Base-by-base conservation (phyloP, 1,140 invertebrate species). In the Dufourea novaeangliae region DNA sequence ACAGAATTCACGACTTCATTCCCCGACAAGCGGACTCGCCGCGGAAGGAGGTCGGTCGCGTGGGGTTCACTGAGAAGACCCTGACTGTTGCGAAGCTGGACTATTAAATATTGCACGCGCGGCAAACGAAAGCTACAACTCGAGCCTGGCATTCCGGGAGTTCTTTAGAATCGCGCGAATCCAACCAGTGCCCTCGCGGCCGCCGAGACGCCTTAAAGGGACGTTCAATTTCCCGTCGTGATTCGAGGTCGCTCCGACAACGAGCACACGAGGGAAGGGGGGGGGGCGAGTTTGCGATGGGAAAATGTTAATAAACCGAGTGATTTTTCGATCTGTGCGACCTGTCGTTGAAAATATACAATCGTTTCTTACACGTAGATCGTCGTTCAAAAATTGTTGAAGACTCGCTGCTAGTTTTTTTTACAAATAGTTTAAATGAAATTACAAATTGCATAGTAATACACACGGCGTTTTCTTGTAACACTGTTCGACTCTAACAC, bases 91-190 rank as follows among this genome's bases (percentile, higher is more conserved):
- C 67, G 52, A 10, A 77, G 68, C 56, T 71, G 41, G 68, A 71
- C 44, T 77, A 77, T 77, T 77, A 77, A 77, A 77, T 77, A 77
- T 77, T 77, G 46, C 75, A 77, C 64, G n/a, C 75, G 75, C 44
- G 46, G 75, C 75, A 77, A 77, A 77, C 75, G 75, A 77, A 77
- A 77, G 75, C 75, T 71, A 71, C 75, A 70, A 77, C 67, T 77
- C 68, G 56, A 62, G 25, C 68, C n/a, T 34, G 22, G 68, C 75
- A 77, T 77, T 77, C 75, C 75, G 75, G 75, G 75, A 77, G 75
- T 70, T 77, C 67, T 77, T 77, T 70, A 70, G 75, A 71, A 71
- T 70, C 44, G 41, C 37, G 75, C 68, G 68, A 70, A 76, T 76
- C 68, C 46, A 77, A 37, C 63, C 63, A 27, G 72, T 66, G 62